Conservation (phyloP, 2,797 vertebrate species). For the Pelochelys cantorii region DNA sequence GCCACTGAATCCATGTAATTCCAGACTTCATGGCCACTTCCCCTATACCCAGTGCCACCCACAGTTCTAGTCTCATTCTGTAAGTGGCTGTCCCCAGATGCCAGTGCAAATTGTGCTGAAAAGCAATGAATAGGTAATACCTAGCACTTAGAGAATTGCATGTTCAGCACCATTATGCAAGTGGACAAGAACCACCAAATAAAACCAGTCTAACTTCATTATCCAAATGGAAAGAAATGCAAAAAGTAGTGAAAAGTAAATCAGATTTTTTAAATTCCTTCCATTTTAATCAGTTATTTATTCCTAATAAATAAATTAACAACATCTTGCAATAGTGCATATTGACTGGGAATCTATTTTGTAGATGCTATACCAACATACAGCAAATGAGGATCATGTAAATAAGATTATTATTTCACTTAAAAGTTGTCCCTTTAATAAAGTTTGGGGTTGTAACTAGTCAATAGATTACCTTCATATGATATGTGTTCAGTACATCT, state of each 20-base stretch:
- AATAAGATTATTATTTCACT: background rate
- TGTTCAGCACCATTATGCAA: background rate
- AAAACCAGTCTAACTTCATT: background rate
- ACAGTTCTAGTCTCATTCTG: background rate
- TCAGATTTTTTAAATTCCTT: background rate
- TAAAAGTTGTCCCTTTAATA: slow-evolving; percentile 9
- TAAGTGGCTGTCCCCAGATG: background rate
- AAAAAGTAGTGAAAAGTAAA: background rate
- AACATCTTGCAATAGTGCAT: background rate
- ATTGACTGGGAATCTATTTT: background rate
- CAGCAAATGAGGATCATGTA: background rate
- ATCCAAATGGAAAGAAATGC: background rate
- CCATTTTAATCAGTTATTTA: background rate
- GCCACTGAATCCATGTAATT: background rate
- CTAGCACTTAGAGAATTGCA: background rate
- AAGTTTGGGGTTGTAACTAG: slow-evolving; percentile 7
- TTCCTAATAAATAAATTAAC: background rate
- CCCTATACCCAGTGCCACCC: background rate
- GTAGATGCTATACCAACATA: background rate
- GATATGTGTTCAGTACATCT: slow-evolving; percentile 87
- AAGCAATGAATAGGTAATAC: background rate
- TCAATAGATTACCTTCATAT: slow-evolving; percentile 84
- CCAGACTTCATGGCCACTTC: background rate
- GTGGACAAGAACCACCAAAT: background rate
- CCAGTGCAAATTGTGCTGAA: background rate